Evolutionary conservation across 1,140 invertebrate genomes (phyloP), one percentile per base, ranked within the genome.

Genomic region (Cydia fagiglandana): DNA sequence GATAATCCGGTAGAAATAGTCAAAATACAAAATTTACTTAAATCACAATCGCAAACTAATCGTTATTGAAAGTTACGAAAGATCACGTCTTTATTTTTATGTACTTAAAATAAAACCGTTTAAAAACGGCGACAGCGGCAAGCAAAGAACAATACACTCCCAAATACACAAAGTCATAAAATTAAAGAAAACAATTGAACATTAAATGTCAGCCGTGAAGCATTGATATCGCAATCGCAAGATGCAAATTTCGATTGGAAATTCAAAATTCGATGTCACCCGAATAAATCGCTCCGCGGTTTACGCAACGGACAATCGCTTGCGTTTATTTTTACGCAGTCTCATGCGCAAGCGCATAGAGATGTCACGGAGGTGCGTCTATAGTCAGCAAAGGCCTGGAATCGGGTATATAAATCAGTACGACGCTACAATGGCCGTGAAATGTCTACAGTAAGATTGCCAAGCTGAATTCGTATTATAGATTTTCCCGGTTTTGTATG

Each of bases 161-260:
- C 56, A 61, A 61, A 61, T 10, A 2, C 56, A 12, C 6, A 6
- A 10, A 24, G 7, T 61, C 56, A 61, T 61, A 61, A 61, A 61
- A 61, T 61, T 20, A 24, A 61, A 61, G 56, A 61, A 61, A 61
- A 61, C 56, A 61, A 61, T 56, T 61, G 56, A 61, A 61, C 56
- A 24, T 61, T 24, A n/a, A 61, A 61, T 20, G n/a, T 24, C 56
- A n/a, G 9, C 56, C 9, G 0, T 61, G 15, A 53, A 7, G 12
- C 47, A 50, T 53, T 17, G 50, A 10, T 12, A 17, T 7, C 50
- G 13, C 45, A 47, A 56, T 56, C 53, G 4, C 17, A 12, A 61
- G 56, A 61, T 61, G 56, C 56, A 61, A 61, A 61, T 61, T 24
- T 24, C 56, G 56, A 61, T 61, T 61, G 4, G 56, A 24, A 61